Evolutionary conservation across 2,113 vertebrate genomes (phyloP).

Genomic region (Pachycephala philippinensis): DNA sequence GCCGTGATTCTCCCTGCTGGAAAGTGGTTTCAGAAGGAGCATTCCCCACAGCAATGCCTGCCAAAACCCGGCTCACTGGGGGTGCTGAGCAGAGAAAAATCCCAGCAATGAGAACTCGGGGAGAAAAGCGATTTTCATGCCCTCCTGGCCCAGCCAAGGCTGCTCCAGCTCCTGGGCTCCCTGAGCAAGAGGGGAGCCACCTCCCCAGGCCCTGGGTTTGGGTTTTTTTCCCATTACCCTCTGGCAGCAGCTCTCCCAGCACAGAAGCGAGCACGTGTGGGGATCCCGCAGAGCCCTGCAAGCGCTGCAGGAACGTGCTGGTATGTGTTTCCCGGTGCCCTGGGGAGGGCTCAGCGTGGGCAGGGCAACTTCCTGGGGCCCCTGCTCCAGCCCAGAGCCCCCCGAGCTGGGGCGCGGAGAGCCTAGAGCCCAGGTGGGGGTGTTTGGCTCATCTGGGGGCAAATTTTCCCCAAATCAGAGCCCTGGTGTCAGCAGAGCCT

Average conservation of each 20-base stretch:
- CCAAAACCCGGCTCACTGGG: not conserved
- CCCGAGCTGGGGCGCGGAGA: not conserved
- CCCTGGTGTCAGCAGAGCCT: not conserved
- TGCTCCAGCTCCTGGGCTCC: not conserved
- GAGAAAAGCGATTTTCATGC: not conserved
- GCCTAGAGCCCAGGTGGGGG: not conserved
- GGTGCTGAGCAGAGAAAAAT: not conserved
- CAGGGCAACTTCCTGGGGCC: not conserved
- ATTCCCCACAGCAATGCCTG: not conserved
- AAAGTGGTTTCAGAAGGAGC: not conserved
- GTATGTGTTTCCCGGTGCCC: not conserved
- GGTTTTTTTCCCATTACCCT: not conserved
- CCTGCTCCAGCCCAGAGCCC: not conserved
- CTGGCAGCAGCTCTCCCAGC: not conserved
- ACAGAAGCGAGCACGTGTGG: not conserved
- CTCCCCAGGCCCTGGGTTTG: not conserved
- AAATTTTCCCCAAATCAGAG: not conserved
- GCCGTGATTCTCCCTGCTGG: not conserved
- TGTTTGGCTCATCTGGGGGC: not conserved
- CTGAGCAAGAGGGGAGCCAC: not conserved
- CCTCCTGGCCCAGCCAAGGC: not conserved
- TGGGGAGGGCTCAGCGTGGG: not conserved
- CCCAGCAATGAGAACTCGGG: not conserved
- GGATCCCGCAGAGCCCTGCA: not conserved
- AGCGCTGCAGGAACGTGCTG: not conserved